Conservation (phyloP, 1,140 invertebrate species). For the Lepidotrigona ventralis region DNA sequence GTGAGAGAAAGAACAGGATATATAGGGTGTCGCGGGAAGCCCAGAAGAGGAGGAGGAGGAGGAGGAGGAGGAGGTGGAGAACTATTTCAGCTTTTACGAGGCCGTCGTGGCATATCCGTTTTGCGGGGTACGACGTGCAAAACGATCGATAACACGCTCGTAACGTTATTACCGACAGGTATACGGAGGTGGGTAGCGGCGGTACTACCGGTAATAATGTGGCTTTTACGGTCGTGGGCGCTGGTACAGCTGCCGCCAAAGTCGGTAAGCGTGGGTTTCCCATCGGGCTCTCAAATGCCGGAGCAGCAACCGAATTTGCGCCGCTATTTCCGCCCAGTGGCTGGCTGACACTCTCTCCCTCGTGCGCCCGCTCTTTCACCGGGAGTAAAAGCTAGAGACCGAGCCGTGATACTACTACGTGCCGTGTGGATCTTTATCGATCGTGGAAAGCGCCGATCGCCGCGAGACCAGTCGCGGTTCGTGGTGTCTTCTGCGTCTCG, state of each 20-base stretch:
- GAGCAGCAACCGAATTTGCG: slow-evolving; percentile 47
- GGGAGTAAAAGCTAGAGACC: slow-evolving; percentile 1
- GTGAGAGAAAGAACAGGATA: neutral
- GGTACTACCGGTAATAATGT: slow-evolving; percentile 74
- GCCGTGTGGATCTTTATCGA: slow-evolving; percentile 5
- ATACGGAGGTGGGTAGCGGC: slow-evolving; percentile 66
- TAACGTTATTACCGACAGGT: slow-evolving; percentile 74
- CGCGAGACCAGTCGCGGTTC: neutral
- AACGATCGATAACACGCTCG: slow-evolving; percentile 75
- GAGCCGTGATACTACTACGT: neutral
- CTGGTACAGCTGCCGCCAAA: slow-evolving; percentile 63
- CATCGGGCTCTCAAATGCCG: slow-evolving; percentile 46
- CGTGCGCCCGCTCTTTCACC: neutral
- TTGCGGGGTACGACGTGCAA: slow-evolving; percentile 73
- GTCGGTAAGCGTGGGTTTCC: slow-evolving; percentile 58
- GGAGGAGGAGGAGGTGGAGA: slow-evolving; percentile 10
- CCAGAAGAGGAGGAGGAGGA: neutral
- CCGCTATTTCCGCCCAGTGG: slow-evolving; percentile 33
- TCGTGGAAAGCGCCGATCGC: neutral
- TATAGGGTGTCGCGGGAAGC: neutral
- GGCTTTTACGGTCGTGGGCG: slow-evolving; percentile 70
- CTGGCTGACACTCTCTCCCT: neutral
- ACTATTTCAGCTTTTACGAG: slow-evolving; percentile 66
- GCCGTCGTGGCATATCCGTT: slow-evolving; percentile 69
- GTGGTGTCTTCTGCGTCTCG: neutral